Base-by-base conservation (phyloP, 2,113 vertebrate species). In the Chiloscyllium plagiosum region DNA sequence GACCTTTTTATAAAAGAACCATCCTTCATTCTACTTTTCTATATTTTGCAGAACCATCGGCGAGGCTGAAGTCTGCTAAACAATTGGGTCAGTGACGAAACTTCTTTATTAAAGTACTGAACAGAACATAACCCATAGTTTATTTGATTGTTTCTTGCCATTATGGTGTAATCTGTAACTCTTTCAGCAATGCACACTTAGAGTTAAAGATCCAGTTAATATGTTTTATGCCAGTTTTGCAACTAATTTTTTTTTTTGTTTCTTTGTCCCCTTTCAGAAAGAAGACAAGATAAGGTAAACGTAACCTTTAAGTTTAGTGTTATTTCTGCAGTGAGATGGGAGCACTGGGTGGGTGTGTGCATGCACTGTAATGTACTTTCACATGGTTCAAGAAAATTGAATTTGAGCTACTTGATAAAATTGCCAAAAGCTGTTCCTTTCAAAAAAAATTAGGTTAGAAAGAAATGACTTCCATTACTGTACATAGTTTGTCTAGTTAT, bases 11-110 rank as follows among this genome's bases (percentile, higher is more conserved):
- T n/a, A 66, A 47, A 95, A 72, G 24, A 52, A 7, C 24, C 42
- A 42, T 2, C 70, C 8, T 52, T 95, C 24, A 95, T 52, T 72
- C 42, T 95, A 95, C 52, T 52, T 95, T 72, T 52, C 22, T 50
- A 10, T 50, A 15, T 78, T 97, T 97, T 96, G 90, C 97, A 99
- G 99, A 99, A 96, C 99, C 99, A 69, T 98, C 99, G 0, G 99
- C 99, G 10, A 98, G 98, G 97, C 97, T 97, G 95, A 99, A 99
- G 97, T 98, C 98, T 96, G 97, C 98, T 94, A 99, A 99, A 96
- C 97, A 98, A 96, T 98, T 98, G 0, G 98, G 98, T 98, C 97
- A 98, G 98, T 97, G 61, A 50, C 61, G 47, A 61, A 50, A 50
- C 20, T 69, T 70, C 70, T 94, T 13, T 26, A 89, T 94, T 76